Evolutionary conservation across 2,888 invertebrate genomes (phyloP).

Genomic region (Anarsia innoxiella): DNA sequence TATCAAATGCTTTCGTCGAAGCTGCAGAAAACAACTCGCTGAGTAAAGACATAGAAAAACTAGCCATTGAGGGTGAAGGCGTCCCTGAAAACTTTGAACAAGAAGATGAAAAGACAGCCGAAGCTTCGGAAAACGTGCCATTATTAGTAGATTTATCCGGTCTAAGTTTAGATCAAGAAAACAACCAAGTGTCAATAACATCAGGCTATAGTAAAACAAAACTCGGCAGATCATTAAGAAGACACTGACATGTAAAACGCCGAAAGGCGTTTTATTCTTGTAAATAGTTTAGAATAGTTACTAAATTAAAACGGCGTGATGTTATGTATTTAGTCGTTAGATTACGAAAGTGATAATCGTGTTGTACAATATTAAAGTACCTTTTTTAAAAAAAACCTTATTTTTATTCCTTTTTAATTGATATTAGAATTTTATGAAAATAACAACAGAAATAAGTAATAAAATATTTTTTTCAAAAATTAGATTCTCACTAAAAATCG

Average conservation of each 20-base stretch:
- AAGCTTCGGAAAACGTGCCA: slow-evolving; percentile 70
- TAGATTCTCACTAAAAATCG: no score
- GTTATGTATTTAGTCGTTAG: slow-evolving; percentile 58
- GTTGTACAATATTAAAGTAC: slow-evolving; percentile 68
- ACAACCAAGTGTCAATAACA: slow-evolving; percentile 63
- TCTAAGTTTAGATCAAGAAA: slow-evolving; percentile 51
- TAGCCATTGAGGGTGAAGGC: slow-evolving; percentile 71
- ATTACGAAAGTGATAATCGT: slow-evolving; percentile 65
- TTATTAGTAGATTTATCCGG: slow-evolving; percentile 68
- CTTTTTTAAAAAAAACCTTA: no score
- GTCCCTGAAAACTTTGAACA: slow-evolving; percentile 56
- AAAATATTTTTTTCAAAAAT: no score
- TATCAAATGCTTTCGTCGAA: slow-evolving; percentile 89
- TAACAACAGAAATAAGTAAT: no score
- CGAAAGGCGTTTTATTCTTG: slow-evolving; percentile 46
- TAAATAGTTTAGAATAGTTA: slow-evolving; percentile 70
- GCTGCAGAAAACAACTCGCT: slow-evolving; percentile 90
- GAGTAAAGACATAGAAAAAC: slow-evolving; percentile 77
- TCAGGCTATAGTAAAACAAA: slow-evolving; percentile 73
- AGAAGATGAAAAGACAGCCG: slow-evolving; percentile 42
- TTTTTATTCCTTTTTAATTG: background rate
- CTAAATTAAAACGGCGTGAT: slow-evolving; percentile 67
- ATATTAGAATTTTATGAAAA: background rate
- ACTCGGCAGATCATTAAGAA: slow-evolving; percentile 61
- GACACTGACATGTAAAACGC: slow-evolving; percentile 43